A percentile compares a stretch with the other conserved stretches of the same genome.
These are phyloP conservation scores for Gopherus flavomarginatus DNA, from an alignment of 2,113 vertebrate genomes.

Conservation along the genomic window DNA sequence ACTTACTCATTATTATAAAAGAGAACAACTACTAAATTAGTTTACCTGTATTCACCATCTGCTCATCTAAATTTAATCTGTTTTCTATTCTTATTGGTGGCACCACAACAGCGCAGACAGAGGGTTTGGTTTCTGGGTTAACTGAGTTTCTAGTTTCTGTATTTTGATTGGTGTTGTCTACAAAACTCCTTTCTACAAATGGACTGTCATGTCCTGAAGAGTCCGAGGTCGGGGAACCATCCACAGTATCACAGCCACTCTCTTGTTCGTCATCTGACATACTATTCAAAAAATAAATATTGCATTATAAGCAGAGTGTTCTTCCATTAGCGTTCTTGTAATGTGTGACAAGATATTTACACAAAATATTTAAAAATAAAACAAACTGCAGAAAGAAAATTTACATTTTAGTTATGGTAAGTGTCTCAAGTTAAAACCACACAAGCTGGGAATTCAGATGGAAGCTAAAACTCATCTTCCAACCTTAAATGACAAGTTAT, in stretches of 20 bases:
- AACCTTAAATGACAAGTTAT: background rate
- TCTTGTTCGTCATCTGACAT: constrained; percentile 97
- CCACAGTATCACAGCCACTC: constrained; percentile 94
- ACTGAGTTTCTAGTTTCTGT: constrained; percentile 76
- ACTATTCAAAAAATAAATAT: constrained; percentile 71
- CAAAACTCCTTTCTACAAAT: constrained; percentile 86
- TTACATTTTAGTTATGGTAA: background rate
- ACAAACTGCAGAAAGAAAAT: background rate
- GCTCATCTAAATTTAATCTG: constrained; percentile 80
- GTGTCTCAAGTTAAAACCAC: background rate
- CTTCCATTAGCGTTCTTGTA: background rate
- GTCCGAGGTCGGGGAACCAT: constrained; percentile 91
- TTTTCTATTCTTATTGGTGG: constrained; percentile 90
- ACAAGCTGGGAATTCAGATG: background rate
- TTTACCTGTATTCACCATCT: constrained; percentile 85
- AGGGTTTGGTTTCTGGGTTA: constrained; percentile 85
- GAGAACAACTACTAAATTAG: background rate
- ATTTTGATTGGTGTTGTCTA: constrained; percentile 86
- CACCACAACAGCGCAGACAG: constrained; percentile 91
- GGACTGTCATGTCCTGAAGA: constrained; percentile 90
- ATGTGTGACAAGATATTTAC: background rate
- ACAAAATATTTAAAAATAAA: background rate
- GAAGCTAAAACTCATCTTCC: background rate
- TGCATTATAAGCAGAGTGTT: background rate
- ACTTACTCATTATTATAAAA: background rate